Evolutionary conservation across 2,888 invertebrate genomes (phyloP), one percentile per base, ranked within the genome.

Genomic region (Latrodectus hesperus): DNA sequence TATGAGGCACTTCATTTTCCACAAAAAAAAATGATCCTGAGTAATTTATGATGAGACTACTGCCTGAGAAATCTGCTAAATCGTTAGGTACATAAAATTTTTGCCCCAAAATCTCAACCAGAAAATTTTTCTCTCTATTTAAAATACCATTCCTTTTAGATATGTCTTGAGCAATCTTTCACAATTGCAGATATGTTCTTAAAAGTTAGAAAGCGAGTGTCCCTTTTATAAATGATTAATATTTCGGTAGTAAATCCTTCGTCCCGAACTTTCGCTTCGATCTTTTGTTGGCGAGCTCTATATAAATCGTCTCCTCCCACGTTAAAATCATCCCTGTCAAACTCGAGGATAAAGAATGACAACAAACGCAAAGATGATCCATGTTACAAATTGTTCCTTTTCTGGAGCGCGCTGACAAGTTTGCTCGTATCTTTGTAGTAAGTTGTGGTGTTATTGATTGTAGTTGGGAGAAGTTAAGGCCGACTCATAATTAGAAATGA

Each of bases 401-500:
- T 49, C 14, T 55, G 53, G 52, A 55, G 52, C 12, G 9, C 52
- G 14, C 38, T 80, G 80, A 80, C 73, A 80, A 68, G 67, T 14
- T 49, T 64, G 60, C 60, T 38, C 26, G 14, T 74, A 74, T 74
- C 74, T 81, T 74, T 67, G 38, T 11, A 65, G 65, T 81, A 49
- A 68, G 76, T 76, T 17, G 71, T 71, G 79, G 52, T 55, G 82
- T 82, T 82, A 76, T 82, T 60, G 75, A 76, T 76, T 75, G 52
- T 70, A 60, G 60, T 75, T 74, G 68, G 26, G 12, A 55, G 68
- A 73, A 82, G 75, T 75, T 60, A 75, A 68, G 52, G 75, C 55
- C 68, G 75, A 55, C 55, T 52, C 68, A 70, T 82, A 82, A 82
- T 82, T 75, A 82, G 82, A 75, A 78, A 72, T 78, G 84, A 78